A percentile compares a stretch with the other conserved stretches of the same genome.
phyloP scores from a whole-genome alignment of 2,888 invertebrate species.

The Diarsia mendica region DNA sequence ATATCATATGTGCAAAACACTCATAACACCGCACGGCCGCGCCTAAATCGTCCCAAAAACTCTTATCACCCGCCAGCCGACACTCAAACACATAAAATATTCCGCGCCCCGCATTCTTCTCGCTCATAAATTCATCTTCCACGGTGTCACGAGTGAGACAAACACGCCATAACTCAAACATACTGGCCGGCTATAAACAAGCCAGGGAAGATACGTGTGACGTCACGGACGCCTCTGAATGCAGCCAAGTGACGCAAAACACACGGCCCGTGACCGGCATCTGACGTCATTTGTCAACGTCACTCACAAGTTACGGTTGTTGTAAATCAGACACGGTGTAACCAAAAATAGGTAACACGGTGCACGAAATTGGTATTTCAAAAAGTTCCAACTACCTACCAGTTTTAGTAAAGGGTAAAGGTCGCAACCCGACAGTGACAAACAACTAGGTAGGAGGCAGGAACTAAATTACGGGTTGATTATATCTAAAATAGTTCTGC shows the following conservation, averaged over 20 bases:
- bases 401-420: constrained; percentile 60
- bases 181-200: constrained; percentile 77
- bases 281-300: constrained; percentile 86
- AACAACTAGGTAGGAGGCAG: constrained; percentile 53
- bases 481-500: constrained; percentile 58
- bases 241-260: constrained; percentile 79
- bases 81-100: constrained; percentile 69
- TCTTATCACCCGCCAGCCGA: constrained; percentile 62
- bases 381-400: constrained; percentile 61
- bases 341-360: constrained; percentile 60
- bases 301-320: constrained; percentile 77
- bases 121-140: constrained; percentile 78
- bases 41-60: constrained; percentile 62
- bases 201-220: constrained; percentile 75
- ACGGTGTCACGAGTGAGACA: constrained; percentile 74
- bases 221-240: constrained; percentile 65
- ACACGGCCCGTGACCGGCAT: constrained; percentile 78
- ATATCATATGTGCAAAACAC: constrained; percentile 37
- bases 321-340: constrained; percentile 77
- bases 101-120: constrained; percentile 66
- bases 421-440: constrained; percentile 58
- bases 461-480: constrained; percentile 61
- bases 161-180: constrained; percentile 82
- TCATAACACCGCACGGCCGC: constrained; percentile 44
- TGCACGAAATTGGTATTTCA: constrained; percentile 57